Evolutionary conservation across 2,113 vertebrate genomes (phyloP).

Genomic region (Labrus mixtus): DNA sequence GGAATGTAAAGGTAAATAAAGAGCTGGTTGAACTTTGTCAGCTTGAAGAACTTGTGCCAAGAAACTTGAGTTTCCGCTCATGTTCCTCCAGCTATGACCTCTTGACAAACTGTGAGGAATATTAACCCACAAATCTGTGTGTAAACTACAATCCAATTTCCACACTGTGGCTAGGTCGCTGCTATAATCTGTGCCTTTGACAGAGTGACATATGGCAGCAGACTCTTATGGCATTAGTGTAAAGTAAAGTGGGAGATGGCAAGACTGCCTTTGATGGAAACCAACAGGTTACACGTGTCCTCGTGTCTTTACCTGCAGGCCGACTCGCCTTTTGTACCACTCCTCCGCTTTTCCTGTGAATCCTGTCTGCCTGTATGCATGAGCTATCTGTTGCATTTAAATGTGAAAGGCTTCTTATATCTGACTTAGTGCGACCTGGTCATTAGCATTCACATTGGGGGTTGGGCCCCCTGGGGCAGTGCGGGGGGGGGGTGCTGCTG

Average conservation of each 20-base stretch:
- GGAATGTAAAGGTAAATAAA: not conserved
- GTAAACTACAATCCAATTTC: slow-evolving; percentile 4
- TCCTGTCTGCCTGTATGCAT: slow-evolving; percentile 25
- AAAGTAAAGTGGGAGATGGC: slow-evolving; percentile 39
- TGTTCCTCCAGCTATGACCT: not conserved
- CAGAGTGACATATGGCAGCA: slow-evolving; percentile 53
- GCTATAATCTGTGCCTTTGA: slow-evolving; percentile 15
- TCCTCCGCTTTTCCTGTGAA: not conserved
- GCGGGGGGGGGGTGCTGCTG: slow-evolving; percentile 27
- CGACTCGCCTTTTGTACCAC: not conserved
- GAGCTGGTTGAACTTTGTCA: not conserved
- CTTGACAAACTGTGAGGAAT: not conserved
- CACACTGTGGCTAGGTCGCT: not conserved
- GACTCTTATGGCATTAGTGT: slow-evolving; percentile 55
- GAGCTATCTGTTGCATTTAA: slow-evolving; percentile 70
- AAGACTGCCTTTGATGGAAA: slow-evolving; percentile 30
- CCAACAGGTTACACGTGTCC: slow-evolving; percentile 15
- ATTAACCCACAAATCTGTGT: not conserved
- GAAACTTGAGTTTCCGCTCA: not conserved
- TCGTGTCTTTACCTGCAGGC: slow-evolving; percentile 22
- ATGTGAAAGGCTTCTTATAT: slow-evolving; percentile 85
- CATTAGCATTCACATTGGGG: slow-evolving; percentile 80
- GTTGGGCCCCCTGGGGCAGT: slow-evolving; percentile 16
- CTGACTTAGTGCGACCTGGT: slow-evolving; percentile 73
- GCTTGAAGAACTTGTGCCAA: not conserved